phyloP scores from a whole-genome alignment of 30 jellyfish, hydroid and myxozoan species.

The Aurelia sp. region DNA sequence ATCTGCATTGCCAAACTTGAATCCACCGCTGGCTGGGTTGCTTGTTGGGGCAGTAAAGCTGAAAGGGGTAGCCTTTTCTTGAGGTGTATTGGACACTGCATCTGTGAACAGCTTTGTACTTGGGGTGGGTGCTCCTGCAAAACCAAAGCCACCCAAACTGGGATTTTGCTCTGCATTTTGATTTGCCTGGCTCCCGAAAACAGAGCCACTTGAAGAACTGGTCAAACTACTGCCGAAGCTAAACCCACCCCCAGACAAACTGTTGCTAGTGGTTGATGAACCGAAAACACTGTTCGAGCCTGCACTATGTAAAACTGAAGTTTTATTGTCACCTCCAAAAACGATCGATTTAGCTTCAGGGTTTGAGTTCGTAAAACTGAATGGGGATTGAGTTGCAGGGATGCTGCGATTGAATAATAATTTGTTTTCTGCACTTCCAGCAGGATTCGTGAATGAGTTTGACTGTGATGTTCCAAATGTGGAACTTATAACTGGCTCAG shows the following conservation, averaged over 20 bases:
- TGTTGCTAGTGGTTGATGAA: neutral
- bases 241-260: neutral
- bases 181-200: conserved; percentile 25
- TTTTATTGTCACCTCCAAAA: conserved; percentile 3
- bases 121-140: conserved; percentile 19
- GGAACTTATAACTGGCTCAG: conserved; percentile 2
- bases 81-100: conserved; percentile 7
- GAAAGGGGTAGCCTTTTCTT: conserved; percentile 37
- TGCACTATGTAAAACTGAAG: neutral
- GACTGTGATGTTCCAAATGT: conserved; percentile 1
- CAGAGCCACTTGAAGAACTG: neutral
- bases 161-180: conserved; percentile 1
- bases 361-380: neutral
- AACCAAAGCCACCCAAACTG: conserved; percentile 21
- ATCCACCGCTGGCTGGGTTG: conserved; percentile 8
- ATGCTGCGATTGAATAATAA: no score
- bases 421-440: conserved; percentile 1
- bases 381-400: neutral
- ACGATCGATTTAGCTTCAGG: conserved; percentile 3
- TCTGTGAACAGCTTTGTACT: conserved; percentile 3
- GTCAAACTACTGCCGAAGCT: conserved; percentile 3
- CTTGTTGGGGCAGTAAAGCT: conserved; percentile 12
- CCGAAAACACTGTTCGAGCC: neutral
- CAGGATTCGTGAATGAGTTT: neutral
- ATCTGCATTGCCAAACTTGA: conserved; percentile 11